These are phyloP conservation scores for Dinoponera quadriceps DNA, from an alignment of 1,140 invertebrate species.

Conservation along the genomic window DNA sequence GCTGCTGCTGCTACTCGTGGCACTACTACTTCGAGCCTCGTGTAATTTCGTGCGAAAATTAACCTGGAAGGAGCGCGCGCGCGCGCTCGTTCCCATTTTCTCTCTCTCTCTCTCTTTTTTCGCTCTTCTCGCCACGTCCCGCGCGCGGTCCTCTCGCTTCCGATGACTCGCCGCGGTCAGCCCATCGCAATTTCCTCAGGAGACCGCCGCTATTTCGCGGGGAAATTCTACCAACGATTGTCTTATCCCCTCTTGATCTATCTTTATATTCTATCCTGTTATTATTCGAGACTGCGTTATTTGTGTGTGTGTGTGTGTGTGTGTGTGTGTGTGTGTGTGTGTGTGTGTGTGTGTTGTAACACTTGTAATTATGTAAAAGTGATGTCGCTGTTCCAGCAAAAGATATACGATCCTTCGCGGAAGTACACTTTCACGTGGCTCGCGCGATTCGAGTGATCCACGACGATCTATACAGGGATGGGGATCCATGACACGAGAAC, in stretches of 20 bases:
- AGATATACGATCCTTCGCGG: background rate
- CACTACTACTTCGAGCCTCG: background rate
- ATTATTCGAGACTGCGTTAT: too few species aligned
- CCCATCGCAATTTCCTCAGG: background rate
- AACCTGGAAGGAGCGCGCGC: background rate
- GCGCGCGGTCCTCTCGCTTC: too few species aligned
- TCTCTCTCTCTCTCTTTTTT: background rate
- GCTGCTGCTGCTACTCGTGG: background rate
- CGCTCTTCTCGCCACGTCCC: background rate
- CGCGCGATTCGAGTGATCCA: background rate
- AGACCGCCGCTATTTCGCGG: background rate
- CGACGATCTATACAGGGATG: too few species aligned
- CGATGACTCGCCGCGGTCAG: background rate
- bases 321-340: too few species aligned
- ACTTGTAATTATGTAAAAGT: background rate
- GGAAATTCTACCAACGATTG: constrained; percentile 5
- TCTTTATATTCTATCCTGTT: background rate
- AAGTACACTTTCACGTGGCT: background rate
- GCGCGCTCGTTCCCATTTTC: background rate
- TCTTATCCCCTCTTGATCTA: background rate
- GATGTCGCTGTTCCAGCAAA: background rate
- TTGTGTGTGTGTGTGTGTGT: too few species aligned
- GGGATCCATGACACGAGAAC: background rate
- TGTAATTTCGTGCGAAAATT: constrained; percentile 40
- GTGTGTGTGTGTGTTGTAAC: too few species aligned